These are phyloP conservation scores for Pharmacophagus antenor DNA, from an alignment of 2,888 invertebrate genomes.

Conservation along the genomic window DNA sequence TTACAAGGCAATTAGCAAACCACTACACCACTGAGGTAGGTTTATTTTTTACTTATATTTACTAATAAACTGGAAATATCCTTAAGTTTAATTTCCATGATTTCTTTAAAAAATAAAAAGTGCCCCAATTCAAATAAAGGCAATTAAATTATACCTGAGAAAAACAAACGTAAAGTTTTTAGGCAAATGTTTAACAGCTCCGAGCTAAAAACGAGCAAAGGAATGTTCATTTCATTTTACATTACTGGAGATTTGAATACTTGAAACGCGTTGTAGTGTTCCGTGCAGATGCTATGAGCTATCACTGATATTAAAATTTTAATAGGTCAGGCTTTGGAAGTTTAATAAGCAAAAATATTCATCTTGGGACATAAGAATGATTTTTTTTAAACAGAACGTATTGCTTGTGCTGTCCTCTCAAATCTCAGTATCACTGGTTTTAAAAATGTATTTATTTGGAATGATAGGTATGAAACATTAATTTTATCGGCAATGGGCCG, in stretches of 20 bases:
- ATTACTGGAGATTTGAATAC: conserved; percentile 8
- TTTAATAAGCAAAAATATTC: background rate
- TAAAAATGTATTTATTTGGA: too few relatives aligned
- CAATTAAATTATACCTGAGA: background rate
- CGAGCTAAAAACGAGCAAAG: background rate
- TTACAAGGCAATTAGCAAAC: too few relatives aligned
- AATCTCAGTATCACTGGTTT: too few relatives aligned
- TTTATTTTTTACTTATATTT: too few relatives aligned
- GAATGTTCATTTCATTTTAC: conserved; percentile 7
- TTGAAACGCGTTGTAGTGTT: conserved; percentile 7
- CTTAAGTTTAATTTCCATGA: background rate
- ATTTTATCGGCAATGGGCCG: too few relatives aligned
- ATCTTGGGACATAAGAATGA: background rate
- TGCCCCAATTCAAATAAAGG: background rate
- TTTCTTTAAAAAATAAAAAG: background rate
- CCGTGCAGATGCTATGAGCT: conserved; percentile 22
- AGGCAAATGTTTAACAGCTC: conserved; percentile 3
- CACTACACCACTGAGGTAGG: too few relatives aligned
- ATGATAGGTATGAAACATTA: too few relatives aligned
- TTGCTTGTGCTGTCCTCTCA: background rate
- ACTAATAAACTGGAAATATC: background rate
- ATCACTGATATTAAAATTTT: conserved; percentile 19
- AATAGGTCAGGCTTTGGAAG: conserved; percentile 3
- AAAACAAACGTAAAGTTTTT: conserved; percentile 2
- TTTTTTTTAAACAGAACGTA: too few relatives aligned